phyloP scores from a whole-genome alignment of 2,113 vertebrate genomes.

The Lepidothrix coronata region DNA sequence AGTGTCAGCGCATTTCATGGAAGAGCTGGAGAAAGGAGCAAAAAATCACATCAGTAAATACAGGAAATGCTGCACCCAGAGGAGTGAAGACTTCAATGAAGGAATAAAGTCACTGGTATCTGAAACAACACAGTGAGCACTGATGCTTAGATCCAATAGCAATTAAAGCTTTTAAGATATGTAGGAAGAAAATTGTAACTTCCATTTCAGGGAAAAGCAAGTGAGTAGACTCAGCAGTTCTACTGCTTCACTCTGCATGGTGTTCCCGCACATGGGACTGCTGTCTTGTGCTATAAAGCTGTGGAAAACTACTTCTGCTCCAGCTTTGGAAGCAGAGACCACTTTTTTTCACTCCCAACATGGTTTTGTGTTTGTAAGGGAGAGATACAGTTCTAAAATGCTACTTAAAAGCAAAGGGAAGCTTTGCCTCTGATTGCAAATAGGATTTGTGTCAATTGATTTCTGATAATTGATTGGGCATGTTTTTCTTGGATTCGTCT shows the following conservation, averaged over 20 bases:
- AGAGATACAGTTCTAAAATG: background rate
- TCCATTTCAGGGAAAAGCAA: background rate
- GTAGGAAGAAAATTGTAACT: background rate
- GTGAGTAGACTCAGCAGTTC: background rate
- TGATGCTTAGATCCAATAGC: background rate
- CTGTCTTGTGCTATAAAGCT: background rate
- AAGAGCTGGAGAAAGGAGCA: background rate
- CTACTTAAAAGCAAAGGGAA: background rate
- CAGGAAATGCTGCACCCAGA: background rate
- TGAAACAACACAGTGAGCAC: background rate
- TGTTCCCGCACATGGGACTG: fast-evolving
- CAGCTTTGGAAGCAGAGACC: background rate
- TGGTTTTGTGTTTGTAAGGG: background rate
- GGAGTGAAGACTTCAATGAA: background rate
- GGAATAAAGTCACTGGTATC: background rate
- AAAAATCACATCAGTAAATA: background rate
- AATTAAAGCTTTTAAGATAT: background rate
- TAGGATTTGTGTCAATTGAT: background rate
- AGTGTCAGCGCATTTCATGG: background rate
- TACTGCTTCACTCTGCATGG: background rate
- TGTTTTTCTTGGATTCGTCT: fast-evolving
- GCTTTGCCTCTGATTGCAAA: background rate
- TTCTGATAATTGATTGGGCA: background rate
- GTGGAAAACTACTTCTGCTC: background rate
- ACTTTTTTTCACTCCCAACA: fast-evolving